These are phyloP conservation scores for Synergus japonicus DNA, from an alignment of 2,888 invertebrate genomes.

Conservation along the genomic window DNA sequence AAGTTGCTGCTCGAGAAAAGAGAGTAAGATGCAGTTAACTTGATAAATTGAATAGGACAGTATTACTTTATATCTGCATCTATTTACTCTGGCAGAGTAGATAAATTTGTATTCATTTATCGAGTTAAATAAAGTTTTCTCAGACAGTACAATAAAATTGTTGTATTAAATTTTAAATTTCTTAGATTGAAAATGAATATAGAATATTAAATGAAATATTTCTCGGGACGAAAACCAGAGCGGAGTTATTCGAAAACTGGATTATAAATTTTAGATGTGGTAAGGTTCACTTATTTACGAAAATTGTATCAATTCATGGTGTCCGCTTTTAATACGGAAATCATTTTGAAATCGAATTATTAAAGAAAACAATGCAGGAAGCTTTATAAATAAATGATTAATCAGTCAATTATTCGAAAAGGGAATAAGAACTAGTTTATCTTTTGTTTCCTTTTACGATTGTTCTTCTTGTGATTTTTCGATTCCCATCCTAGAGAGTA, in stretches of 20 bases:
- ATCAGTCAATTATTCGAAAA: constrained; percentile 2
- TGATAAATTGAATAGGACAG: background rate
- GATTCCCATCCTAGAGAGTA: background rate
- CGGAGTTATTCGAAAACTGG: too few species aligned
- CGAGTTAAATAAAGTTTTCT: too few species aligned
- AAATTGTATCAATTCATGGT: too few species aligned
- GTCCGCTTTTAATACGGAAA: too few species aligned
- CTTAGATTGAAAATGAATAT: too few species aligned
- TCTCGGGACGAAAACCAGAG: too few species aligned
- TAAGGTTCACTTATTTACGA: too few species aligned
- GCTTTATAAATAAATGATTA: constrained; percentile 14
- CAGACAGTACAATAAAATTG: too few species aligned
- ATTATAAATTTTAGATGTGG: too few species aligned
- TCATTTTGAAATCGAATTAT: too few species aligned
- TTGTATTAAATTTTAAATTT: too few species aligned
- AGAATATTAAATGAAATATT: too few species aligned
- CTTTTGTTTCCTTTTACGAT: constrained; percentile 1
- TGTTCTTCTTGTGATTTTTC: background rate
- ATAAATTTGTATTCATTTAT: background rate
- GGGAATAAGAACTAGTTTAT: background rate
- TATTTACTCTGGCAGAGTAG: constrained; percentile 11
- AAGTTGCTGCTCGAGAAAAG: background rate
- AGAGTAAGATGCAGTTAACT: background rate
- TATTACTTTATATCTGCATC: background rate
- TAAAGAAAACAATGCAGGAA: background rate